These are phyloP conservation scores for Oscheius onirici DNA, from an alignment of 2,888 invertebrate genomes.

Conservation along the genomic window DNA sequence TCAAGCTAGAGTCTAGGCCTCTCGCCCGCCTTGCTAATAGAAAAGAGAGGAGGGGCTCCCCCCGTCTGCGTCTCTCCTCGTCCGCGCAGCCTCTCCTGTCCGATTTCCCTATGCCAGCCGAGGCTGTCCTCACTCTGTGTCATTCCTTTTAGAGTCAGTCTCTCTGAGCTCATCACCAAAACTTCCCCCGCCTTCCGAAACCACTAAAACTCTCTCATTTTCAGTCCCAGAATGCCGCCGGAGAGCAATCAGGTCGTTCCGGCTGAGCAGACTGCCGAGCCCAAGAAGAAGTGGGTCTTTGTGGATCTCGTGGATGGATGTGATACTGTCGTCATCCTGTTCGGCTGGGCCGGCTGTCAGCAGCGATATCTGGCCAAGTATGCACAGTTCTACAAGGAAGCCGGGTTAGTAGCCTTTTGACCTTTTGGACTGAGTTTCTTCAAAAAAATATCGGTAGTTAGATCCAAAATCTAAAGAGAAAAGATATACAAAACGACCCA, in stretches of 20 bases:
- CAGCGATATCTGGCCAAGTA: slow-evolving; percentile 84
- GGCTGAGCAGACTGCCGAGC: slow-evolving; percentile 2
- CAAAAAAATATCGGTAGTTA: too few relatives aligned
- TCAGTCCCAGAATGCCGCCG: slow-evolving; percentile 13
- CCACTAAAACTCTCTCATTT: neutral
- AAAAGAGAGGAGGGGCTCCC: too few relatives aligned
- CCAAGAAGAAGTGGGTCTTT: slow-evolving; percentile 27
- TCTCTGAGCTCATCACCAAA: neutral
- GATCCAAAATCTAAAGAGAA: too few relatives aligned
- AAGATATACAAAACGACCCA: too few relatives aligned
- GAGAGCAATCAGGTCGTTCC: slow-evolving; percentile 23
- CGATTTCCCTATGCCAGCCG: slow-evolving; percentile 11
- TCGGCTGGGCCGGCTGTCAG: slow-evolving; percentile 85
- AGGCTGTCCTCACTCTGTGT: slow-evolving; percentile 18
- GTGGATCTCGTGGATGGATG: slow-evolving; percentile 31
- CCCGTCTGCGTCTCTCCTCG: slow-evolving; percentile 11
- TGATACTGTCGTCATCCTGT: slow-evolving; percentile 78
- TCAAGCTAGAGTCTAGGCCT: slow-evolving; percentile 11
- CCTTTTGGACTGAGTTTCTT: neutral
- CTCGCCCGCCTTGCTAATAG: neutral
- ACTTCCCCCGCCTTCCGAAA: neutral
- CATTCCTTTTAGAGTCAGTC: neutral
- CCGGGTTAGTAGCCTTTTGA: slow-evolving; percentile 76
- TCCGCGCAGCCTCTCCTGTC: neutral
- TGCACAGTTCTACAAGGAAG: slow-evolving; percentile 82